Evolutionary conservation across 2,797 vertebrate genomes (phyloP).

Genomic region (Rhinogobio ventralis): DNA sequence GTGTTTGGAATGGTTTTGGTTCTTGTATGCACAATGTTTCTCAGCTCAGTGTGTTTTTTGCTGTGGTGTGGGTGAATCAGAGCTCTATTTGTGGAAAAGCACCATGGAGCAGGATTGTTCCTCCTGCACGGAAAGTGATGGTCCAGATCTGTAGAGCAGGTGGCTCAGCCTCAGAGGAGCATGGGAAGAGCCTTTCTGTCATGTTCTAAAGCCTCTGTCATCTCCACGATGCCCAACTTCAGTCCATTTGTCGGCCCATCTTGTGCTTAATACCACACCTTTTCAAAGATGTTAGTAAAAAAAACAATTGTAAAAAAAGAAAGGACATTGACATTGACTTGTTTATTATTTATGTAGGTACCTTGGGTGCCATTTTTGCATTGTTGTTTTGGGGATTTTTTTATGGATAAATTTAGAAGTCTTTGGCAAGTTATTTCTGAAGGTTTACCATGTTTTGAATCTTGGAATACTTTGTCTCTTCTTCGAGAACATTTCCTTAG

Average conservation of each 20-base stretch:
- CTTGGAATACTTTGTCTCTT: not conserved
- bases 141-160: constrained; percentile 22
- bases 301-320: too few species aligned
- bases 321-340: too few species aligned
- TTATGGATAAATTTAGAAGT: not conserved
- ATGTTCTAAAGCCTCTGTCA: not conserved
- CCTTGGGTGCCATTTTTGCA: not conserved
- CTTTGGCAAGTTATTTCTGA: not conserved
- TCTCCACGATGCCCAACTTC: not conserved
- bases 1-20: constrained; percentile 27
- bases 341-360: not conserved
- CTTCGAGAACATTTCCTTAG: not conserved
- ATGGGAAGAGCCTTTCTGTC: not conserved
- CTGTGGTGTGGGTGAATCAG: not conserved
- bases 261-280: not conserved
- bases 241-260: not conserved
- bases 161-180: not conserved
- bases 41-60: not conserved
- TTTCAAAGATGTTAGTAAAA: not conserved
- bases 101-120: not conserved
- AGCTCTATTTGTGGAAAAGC: constrained; percentile 6
- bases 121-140: not conserved
- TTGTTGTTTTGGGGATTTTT: not conserved
- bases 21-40: not conserved
- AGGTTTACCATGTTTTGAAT: not conserved